Percentiles rank a stretch among this genome's conserved stretches.
These are phyloP conservation scores for Colistium nudipinnis DNA, from an alignment of 2,113 vertebrate genomes.

Conservation along the genomic window DNA sequence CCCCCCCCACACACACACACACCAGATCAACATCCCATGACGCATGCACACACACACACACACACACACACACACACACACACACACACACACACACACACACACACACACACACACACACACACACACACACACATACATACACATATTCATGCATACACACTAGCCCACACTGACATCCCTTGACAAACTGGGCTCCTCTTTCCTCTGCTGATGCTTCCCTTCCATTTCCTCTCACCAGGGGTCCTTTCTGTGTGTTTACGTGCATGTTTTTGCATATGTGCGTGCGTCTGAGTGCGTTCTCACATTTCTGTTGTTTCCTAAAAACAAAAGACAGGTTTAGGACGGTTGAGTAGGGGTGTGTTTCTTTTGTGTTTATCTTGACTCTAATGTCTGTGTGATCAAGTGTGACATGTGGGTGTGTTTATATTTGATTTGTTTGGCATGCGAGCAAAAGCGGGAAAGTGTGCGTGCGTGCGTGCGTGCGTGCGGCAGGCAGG, in stretches of 20 bases:
- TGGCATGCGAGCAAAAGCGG: constrained; percentile 44
- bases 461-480: constrained; percentile 37
- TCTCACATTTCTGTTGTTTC: constrained; percentile 62
- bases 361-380: constrained; percentile 64
- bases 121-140: constrained; percentile 30
- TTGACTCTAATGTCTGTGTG: constrained; percentile 61
- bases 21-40: too few species aligned
- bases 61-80: constrained; percentile 39
- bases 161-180: constrained; percentile 70
- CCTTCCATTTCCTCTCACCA: constrained; percentile 76
- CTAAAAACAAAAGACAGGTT: constrained; percentile 62
- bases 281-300: constrained; percentile 58
- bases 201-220: constrained; percentile 71
- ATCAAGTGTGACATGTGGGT: constrained; percentile 71
- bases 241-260: constrained; percentile 63
- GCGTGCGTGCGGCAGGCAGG: constrained; percentile 13
- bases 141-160: constrained; percentile 29
- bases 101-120: constrained; percentile 31
- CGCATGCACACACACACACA: constrained; percentile 29
- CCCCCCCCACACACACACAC: constrained; percentile 45
- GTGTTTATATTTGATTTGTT: constrained; percentile 70
- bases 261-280: constrained; percentile 50
- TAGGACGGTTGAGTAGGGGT: constrained; percentile 46
- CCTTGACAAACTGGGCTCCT: constrained; percentile 71
- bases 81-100: constrained; percentile 31